Percentiles rank a stretch among this genome's conserved stretches.
phyloP scores from a whole-genome alignment of 2,113 vertebrate species.

The Catagonus wagneri region DNA sequence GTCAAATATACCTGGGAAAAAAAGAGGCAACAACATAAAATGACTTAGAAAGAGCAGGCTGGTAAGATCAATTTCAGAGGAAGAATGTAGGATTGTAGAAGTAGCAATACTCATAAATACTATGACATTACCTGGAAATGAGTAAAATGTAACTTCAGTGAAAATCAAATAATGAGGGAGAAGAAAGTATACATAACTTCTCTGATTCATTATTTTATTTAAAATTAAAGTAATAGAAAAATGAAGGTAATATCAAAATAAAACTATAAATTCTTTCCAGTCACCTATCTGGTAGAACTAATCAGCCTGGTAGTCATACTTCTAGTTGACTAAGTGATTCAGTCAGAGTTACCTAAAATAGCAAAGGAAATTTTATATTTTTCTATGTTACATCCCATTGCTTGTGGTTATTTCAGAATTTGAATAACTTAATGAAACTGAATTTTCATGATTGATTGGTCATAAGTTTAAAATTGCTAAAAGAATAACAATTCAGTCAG shows the following conservation, averaged over 20 bases:
- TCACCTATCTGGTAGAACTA: background rate
- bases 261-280: background rate
- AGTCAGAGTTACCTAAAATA: background rate
- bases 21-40: background rate
- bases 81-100: background rate
- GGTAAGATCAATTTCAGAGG: background rate
- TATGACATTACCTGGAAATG: background rate
- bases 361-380: background rate
- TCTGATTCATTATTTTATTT: background rate
- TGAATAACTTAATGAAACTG: background rate
- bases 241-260: background rate
- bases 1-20: background rate
- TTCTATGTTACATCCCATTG: background rate
- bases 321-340: background rate
- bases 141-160: background rate
- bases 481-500: conserved; percentile 19
- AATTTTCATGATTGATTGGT: conserved; percentile 15
- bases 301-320: background rate
- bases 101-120: background rate
- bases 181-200: background rate
- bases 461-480: conserved; percentile 16
- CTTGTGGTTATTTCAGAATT: background rate
- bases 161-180: background rate
- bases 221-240: conserved; percentile 27
- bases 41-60: background rate